Percentiles rank a stretch among this genome's conserved stretches.
phyloP scores from a whole-genome alignment of 1,140 invertebrate species.

The Dolichoris vasculosae region DNA sequence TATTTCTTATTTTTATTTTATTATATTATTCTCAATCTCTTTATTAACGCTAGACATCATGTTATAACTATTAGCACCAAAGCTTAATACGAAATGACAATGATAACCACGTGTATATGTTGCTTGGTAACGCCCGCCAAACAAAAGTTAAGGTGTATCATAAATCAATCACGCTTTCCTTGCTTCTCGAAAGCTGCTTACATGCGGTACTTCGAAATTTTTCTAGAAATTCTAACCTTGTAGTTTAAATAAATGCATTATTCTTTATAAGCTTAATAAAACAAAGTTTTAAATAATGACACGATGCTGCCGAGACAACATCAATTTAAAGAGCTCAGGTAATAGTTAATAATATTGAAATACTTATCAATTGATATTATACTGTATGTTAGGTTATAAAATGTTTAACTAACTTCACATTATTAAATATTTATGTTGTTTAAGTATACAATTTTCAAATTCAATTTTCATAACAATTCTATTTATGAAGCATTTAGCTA shows the following conservation, averaged over 20 bases:
- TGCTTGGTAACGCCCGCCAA: conserved; percentile 57
- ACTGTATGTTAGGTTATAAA: neutral
- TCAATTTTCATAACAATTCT: too few species aligned
- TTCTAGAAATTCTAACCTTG: neutral
- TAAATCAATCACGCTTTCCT: conserved; percentile 39
- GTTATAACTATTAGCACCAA: neutral
- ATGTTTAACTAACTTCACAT: neutral
- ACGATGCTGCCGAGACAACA: conserved; percentile 58
- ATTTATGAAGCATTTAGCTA: too few species aligned
- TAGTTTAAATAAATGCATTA: conserved; percentile 7
- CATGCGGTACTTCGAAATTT: conserved; percentile 20
- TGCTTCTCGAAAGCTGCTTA: conserved; percentile 29
- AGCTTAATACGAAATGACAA: neutral
- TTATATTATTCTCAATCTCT: neutral
- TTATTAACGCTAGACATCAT: neutral
- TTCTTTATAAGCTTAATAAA: neutral
- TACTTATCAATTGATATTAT: neutral
- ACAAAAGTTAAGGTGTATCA: conserved; percentile 53
- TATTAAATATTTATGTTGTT: neutral
- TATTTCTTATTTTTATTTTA: neutral
- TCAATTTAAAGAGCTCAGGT: conserved; percentile 69
- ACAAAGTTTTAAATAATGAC: conserved; percentile 57
- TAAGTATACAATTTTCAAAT: too few species aligned
- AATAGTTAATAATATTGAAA: neutral
- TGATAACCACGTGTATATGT: conserved; percentile 46